Percentiles rank a stretch among this genome's conserved stretches.
Conservation (phyloP, 2,797 vertebrate species). For the Anguilla pacifica region DNA sequence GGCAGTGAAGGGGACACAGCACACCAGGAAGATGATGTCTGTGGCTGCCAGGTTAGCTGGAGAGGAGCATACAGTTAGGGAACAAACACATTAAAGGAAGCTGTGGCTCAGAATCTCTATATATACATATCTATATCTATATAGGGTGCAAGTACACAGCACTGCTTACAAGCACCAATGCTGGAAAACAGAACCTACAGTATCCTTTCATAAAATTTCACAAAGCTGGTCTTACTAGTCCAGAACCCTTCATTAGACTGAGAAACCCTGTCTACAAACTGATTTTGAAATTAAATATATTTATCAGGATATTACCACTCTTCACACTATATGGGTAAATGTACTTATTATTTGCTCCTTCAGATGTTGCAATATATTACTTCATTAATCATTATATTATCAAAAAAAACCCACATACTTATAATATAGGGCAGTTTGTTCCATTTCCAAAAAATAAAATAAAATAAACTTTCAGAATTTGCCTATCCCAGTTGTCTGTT, state of each 20-base stretch:
- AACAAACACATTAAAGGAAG: background rate
- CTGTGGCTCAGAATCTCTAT: background rate
- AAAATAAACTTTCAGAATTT: too few relatives aligned
- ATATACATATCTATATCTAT: too few relatives aligned
- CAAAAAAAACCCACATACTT: too few relatives aligned
- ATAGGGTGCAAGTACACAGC: background rate
- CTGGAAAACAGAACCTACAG: background rate
- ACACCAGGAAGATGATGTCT: slow-evolving; percentile 82
- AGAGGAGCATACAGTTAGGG: slow-evolving; percentile 10
- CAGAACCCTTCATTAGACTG: background rate
- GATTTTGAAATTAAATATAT: background rate
- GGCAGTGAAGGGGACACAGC: slow-evolving; percentile 82
- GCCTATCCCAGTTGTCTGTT: too few relatives aligned
- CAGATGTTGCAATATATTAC: too few relatives aligned
- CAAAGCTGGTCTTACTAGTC: background rate
- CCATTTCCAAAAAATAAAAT: too few relatives aligned
- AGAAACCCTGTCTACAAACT: background rate
- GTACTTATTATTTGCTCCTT: too few relatives aligned
- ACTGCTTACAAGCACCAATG: background rate
- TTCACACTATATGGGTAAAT: too few relatives aligned
- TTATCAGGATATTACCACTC: too few relatives aligned
- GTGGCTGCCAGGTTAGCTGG: slow-evolving; percentile 80
- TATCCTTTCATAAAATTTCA: background rate
- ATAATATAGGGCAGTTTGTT: too few relatives aligned
- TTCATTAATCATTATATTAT: too few relatives aligned